Evolutionary conservation across 2,113 vertebrate genomes (phyloP).

Genomic region (Apodemus speciosus): DNA sequence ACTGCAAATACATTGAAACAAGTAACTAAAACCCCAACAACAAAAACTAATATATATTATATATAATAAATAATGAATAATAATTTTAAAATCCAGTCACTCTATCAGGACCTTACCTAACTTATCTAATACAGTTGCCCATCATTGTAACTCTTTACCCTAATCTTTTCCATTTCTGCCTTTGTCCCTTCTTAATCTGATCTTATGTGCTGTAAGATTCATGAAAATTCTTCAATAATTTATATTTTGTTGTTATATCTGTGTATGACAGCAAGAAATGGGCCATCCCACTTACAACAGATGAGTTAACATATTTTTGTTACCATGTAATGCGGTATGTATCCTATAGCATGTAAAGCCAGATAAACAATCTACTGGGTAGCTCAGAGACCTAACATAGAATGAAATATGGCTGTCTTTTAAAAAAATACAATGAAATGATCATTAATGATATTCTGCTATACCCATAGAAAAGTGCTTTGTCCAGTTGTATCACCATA

Average conservation of each 20-base stretch:
- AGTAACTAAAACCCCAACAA: neutral
- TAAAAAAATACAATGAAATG: neutral
- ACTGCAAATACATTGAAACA: neutral
- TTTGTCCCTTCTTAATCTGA: neutral
- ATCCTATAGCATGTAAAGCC: neutral
- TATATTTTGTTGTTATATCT: neutral
- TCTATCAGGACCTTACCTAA: neutral
- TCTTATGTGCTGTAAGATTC: neutral
- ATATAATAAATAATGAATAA: neutral
- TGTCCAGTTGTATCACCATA: neutral
- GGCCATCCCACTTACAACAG: neutral
- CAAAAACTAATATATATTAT: constrained; percentile 44
- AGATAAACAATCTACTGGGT: neutral
- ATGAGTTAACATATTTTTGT: neutral
- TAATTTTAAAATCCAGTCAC: constrained; percentile 24
- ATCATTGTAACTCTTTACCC: neutral
- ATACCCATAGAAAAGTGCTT: neutral
- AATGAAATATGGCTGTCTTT: neutral
- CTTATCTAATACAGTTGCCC: neutral
- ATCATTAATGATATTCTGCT: neutral
- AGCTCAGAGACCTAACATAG: neutral
- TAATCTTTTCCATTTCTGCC: neutral
- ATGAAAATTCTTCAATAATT: neutral
- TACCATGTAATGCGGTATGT: neutral
- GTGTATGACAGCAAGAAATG: neutral